Base-by-base conservation (phyloP, 2,797 vertebrate genomes). In the Gymnocypris eckloni region DNA sequence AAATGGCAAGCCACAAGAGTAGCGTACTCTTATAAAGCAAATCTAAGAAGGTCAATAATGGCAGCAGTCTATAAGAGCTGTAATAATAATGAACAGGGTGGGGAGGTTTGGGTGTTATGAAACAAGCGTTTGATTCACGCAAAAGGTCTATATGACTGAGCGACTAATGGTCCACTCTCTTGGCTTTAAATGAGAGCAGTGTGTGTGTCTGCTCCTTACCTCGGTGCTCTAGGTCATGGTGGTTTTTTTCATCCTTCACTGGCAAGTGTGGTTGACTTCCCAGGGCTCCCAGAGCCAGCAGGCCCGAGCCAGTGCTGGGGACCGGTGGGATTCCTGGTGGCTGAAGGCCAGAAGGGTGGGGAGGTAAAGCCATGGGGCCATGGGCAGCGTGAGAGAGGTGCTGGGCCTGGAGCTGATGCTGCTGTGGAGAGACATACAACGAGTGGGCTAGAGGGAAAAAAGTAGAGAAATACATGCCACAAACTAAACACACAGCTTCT, bases 211-310 rank as follows among this genome's bases (percentile, higher is more conserved):
- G 61, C 78, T 69, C 66, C 92, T 93, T 90, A 98, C 98, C 98
- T 97, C 98, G 92, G 93, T 97, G 98, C 89, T 99, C 98, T 52
- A 98, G 94, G 79, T 99, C 98, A 1, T 98, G 97, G 87, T 98
- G 97, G 91, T 98, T 98, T 92, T 99, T 98, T 95, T 99, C 98
- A 0, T 99, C 97, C 91, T 98, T 98, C 88, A 98, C 98, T 0
- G 97, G 94, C 81, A 99, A 94, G 92, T 98, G 98, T 0, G 97
- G 96, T 93, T 98, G 98, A 93, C 97, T 96, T 82, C 98, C 97
- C 90, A 99, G 94, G 10, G 97, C 97, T 0, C 98, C 97, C 0
- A 99, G 94, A 0, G 97, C 98, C 90, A 99, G 93, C 89, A 98
- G 95, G 87, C 97, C 97, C 0, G 97, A 97, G 89, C 96, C 96